phyloP scores from a whole-genome alignment of 2,113 vertebrate species.

The Myrmecophaga tridactyla region DNA sequence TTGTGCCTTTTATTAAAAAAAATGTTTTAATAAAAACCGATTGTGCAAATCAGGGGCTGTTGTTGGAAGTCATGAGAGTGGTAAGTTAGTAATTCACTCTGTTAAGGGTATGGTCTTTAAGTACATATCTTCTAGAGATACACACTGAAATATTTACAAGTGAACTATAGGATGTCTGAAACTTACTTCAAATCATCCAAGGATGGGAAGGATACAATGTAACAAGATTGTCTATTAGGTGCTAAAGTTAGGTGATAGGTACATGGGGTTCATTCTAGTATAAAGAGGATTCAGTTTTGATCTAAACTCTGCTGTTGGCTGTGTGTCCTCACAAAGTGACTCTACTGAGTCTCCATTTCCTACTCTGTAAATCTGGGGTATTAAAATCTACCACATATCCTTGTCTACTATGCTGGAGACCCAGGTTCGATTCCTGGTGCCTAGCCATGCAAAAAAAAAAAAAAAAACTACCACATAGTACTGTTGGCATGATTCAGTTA shows the following conservation, averaged over 20 bases:
- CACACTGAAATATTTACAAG: neutral
- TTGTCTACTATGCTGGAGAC: too few relatives aligned
- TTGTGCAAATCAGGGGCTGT: neutral
- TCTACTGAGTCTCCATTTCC: neutral
- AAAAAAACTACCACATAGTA: too few relatives aligned
- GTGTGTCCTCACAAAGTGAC: neutral
- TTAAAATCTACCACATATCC: neutral
- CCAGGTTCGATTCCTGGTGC: too few relatives aligned
- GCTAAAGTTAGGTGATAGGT: neutral
- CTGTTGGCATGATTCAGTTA: neutral
- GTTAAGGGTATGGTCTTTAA: neutral
- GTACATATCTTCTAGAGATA: neutral
- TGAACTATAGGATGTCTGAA: neutral
- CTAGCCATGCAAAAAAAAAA: too few relatives aligned
- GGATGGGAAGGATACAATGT: neutral
- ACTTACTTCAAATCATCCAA: neutral
- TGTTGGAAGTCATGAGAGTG: neutral
- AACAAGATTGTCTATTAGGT: neutral
- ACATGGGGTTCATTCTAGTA: neutral
- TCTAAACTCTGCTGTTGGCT: neutral
- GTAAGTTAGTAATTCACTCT: neutral
- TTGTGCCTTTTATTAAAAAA: conserved; percentile 24
- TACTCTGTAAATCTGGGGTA: conserved; percentile 12
- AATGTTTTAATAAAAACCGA: neutral
- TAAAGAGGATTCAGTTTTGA: neutral